Percentiles rank a stretch among this genome's conserved stretches.
These are phyloP conservation scores for Carassius gibelio DNA, from an alignment of 2,113 vertebrate genomes.

Conservation along the genomic window DNA sequence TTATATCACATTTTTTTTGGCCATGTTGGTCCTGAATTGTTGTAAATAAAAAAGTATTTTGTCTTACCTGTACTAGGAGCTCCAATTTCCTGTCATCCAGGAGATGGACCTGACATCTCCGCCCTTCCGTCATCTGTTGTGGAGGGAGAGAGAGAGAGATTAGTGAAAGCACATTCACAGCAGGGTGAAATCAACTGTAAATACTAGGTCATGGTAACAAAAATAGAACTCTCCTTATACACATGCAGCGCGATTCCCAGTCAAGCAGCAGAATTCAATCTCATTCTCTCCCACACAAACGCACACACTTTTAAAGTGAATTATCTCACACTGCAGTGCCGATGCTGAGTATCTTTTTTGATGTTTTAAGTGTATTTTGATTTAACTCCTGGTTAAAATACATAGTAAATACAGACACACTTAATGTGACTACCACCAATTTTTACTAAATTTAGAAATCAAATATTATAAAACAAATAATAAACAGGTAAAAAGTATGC, in stretches of 20 bases:
- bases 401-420: not conserved
- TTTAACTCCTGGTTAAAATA: not conserved
- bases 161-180: slow-evolving; percentile 38
- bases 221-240: slow-evolving; percentile 37
- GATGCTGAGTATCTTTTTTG: not conserved
- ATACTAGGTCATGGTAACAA: slow-evolving; percentile 45
- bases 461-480: not conserved
- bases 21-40: not conserved
- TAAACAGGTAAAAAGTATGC: not conserved
- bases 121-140: slow-evolving; percentile 87
- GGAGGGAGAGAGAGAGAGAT: slow-evolving; percentile 60
- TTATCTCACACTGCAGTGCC: slow-evolving; percentile 7
- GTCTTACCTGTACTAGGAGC: slow-evolving; percentile 86
- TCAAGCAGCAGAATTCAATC: slow-evolving; percentile 26
- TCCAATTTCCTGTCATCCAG: slow-evolving; percentile 89
- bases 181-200: slow-evolving; percentile 48
- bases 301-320: slow-evolving; percentile 5
- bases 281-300: not conserved
- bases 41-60: not conserved
- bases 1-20: not conserved
- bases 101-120: slow-evolving; percentile 90
- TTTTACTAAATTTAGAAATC: not conserved
- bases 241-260: slow-evolving; percentile 18
- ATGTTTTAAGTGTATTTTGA: not conserved
- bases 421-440: not conserved